A percentile compares a stretch with the other conserved stretches of the same genome.
Conservation (phyloP, 2,113 vertebrate genomes). For the Boulengeromyrus knoepffleri region DNA sequence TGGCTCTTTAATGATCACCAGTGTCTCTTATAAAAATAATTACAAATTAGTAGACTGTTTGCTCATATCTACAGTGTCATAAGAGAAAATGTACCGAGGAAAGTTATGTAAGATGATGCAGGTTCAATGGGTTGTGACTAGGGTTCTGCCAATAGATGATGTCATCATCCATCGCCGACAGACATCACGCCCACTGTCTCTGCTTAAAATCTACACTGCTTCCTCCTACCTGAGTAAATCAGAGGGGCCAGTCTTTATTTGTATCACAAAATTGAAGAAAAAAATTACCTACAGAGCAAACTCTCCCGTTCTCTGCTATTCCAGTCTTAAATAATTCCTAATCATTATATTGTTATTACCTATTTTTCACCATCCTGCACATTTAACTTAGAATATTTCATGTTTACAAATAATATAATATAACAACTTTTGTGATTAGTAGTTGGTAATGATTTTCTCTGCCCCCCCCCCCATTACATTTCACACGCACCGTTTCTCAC, state of each 20-base stretch:
- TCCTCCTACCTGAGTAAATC: background rate
- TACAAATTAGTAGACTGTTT: background rate
- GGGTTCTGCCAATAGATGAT: background rate
- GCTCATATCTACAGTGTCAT: background rate
- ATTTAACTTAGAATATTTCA: background rate
- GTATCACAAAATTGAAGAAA: background rate
- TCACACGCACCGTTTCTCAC: background rate
- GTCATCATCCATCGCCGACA: background rate
- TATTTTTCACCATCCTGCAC: background rate
- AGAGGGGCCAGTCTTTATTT: background rate
- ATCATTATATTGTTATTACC: background rate
- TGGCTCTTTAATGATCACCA: background rate
- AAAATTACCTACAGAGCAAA: background rate
- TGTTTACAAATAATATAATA: background rate
- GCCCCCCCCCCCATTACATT: background rate
- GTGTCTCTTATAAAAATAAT: background rate
- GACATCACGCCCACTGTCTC: background rate
- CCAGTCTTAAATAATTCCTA: background rate
- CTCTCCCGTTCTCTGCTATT: background rate
- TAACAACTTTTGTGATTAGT: background rate
- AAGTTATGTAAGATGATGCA: background rate
- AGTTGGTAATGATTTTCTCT: background rate
- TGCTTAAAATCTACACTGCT: background rate
- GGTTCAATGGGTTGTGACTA: background rate
- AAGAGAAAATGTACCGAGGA: background rate